Evolutionary conservation across 2,113 vertebrate genomes (phyloP), one percentile per base, ranked within the genome.

Genomic region (Chlamydotis undulata): DNA sequence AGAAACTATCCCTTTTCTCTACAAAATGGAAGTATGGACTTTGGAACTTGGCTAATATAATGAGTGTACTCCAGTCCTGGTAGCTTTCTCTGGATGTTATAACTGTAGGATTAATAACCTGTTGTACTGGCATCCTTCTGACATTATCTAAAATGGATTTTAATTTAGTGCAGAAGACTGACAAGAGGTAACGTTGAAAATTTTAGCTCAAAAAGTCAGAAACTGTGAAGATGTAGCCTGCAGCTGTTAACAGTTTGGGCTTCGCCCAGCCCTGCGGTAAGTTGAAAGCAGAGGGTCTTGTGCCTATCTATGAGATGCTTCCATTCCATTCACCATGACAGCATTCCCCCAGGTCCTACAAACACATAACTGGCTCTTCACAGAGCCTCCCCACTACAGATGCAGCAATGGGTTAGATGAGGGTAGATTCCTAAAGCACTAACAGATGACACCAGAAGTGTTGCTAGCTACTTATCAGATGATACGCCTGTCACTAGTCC

Each of bases 51-150:
- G 10, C 37, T 63, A 22, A 12, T 7, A 74, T 2, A 31, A 4
- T 4, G 15, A 83, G n/a, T 5, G 5, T 47, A 26, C 28, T n/a
- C n/a, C 9, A 68, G 26, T 37, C 24, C 23, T 0, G 0, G 41
- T 18, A 82, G 52, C n/a, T 61, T 87, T 77, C 9, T 28, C 28
- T n/a, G 65, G 37, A 39, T 29, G 15, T 77, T 74, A 17, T 0
- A 49, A 50, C 14, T 69, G 29, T 13, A 77, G 47, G 55, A 67
- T 76, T 93, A 83, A 87, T 68, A 89, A n/a, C 41, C 70, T 63
- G 61, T 35, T 82, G 67, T 33, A 84, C 35, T 59, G 29, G 26
- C 49, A 67, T 43, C 60, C 43, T 53, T 63, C 45, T 93, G 87
- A 87, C 50, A 52, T 35, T 65, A 87, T 22, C 78, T 67, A 77